These are phyloP conservation scores for Nomada fucata DNA, from an alignment of 2,888 invertebrate species.

Conservation along the genomic window DNA sequence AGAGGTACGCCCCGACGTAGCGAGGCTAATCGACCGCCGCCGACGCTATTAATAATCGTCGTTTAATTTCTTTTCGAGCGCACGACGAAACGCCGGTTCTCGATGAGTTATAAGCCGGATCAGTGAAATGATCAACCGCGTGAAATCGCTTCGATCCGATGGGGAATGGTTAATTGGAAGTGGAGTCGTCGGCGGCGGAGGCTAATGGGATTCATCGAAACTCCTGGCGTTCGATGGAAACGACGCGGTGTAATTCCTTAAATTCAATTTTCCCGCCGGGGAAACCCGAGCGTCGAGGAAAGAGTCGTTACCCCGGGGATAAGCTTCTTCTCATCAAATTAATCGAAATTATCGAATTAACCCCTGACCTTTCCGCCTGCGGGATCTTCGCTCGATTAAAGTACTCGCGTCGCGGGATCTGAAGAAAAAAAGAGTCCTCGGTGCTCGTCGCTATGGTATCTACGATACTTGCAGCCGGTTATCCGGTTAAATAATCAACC, in stretches of 20 bases:
- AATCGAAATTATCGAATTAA: slow-evolving; percentile 60
- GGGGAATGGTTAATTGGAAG: not conserved
- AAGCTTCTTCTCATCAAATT: slow-evolving; percentile 47
- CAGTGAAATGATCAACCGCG: not conserved
- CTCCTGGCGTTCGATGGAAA: slow-evolving; percentile 22
- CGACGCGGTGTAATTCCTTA: slow-evolving; percentile 44
- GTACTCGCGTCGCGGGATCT: slow-evolving; percentile 21
- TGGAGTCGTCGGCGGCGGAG: not conserved
- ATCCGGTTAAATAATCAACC: slow-evolving; percentile 45
- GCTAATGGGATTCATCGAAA: slow-evolving; percentile 39
- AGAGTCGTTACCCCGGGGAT: slow-evolving; percentile 21
- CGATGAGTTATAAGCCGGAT: not conserved
- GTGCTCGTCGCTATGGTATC: not conserved
- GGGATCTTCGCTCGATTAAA: slow-evolving; percentile 37
- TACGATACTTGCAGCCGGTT: not conserved
- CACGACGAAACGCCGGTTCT: not conserved
- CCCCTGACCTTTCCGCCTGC: slow-evolving; percentile 34
- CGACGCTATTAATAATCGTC: too few relatives aligned
- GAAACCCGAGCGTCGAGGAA: not conserved
- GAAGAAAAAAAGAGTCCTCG: not conserved
- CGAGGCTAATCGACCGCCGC: too few relatives aligned
- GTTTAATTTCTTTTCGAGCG: too few relatives aligned
- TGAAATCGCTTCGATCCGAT: slow-evolving; percentile 3
- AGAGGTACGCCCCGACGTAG: too few relatives aligned
- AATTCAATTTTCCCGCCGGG: slow-evolving; percentile 38